A percentile compares a stretch with the other conserved stretches of the same genome.
Evolutionary conservation across 2,888 invertebrate species (phyloP).

Genomic region (Lithodes maja): DNA sequence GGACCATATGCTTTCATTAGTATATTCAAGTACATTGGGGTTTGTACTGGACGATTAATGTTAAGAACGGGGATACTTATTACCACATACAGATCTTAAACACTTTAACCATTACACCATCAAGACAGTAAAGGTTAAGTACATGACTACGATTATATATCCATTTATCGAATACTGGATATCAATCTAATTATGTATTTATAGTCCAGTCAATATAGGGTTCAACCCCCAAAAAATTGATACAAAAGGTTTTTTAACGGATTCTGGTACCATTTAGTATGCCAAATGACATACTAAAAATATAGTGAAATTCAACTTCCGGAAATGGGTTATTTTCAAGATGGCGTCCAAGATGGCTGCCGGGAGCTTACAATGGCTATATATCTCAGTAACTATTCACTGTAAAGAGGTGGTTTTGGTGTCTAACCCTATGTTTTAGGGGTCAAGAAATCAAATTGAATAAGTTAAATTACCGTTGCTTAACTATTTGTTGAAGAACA

Average conservation of each 20-base stretch:
- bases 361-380: background rate
- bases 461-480: background rate
- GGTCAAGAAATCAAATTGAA: slow-evolving; percentile 2
- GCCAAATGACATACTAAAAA: slow-evolving; percentile 15
- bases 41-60: too few relatives aligned
- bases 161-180: too few relatives aligned
- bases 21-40: too few relatives aligned
- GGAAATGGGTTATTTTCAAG: background rate
- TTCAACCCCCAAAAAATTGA: background rate
- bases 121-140: too few relatives aligned
- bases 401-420: background rate
- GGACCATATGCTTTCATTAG: too few relatives aligned
- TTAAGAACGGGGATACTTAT: too few relatives aligned
- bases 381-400: background rate
- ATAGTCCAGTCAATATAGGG: background rate
- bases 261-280: slow-evolving; percentile 14
- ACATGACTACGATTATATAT: too few relatives aligned
- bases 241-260: background rate
- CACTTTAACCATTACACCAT: too few relatives aligned
- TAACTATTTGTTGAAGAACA: background rate
- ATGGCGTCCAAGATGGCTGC: background rate
- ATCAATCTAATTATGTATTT: too few relatives aligned
- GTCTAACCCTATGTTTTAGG: slow-evolving; percentile 12
- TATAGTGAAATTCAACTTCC: slow-evolving; percentile 7
- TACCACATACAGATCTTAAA: too few relatives aligned